Evolutionary conservation across 2,113 vertebrate species (phyloP).

Genomic region (Mobula birostris): DNA sequence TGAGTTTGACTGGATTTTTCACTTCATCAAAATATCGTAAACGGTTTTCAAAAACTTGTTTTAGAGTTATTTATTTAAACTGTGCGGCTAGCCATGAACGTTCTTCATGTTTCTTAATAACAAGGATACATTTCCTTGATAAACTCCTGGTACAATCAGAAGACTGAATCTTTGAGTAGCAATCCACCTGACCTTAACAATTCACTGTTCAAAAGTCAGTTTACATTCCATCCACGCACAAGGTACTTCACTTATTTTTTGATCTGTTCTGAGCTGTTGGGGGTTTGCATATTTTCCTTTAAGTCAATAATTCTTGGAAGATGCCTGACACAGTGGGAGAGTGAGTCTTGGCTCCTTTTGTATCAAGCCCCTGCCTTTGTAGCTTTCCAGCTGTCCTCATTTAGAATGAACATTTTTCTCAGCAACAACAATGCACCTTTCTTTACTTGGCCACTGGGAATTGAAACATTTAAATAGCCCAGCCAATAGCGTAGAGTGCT

Average conservation of each 20-base stretch:
- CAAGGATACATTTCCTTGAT: background rate
- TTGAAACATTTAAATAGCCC: background rate
- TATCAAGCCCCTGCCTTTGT: background rate
- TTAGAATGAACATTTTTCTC: background rate
- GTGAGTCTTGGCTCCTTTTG: background rate
- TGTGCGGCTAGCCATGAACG: background rate
- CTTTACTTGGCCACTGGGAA: background rate
- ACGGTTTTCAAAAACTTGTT: background rate
- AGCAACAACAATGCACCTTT: background rate
- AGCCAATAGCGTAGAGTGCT: too few species aligned
- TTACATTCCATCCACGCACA: background rate
- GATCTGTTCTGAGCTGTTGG: background rate
- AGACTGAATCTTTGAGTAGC: background rate
- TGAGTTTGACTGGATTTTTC: background rate
- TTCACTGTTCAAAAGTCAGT: background rate
- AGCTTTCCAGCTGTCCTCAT: background rate
- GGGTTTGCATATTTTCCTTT: background rate
- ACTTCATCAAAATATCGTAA: background rate
- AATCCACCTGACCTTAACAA: background rate
- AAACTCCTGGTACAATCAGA: background rate
- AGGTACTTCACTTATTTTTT: background rate
- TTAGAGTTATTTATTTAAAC: background rate
- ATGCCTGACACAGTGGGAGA: background rate
- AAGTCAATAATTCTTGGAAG: background rate
- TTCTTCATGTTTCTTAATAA: background rate